Evolutionary conservation across 2,797 vertebrate genomes (phyloP).

Genomic region (Clarias pachynema): DNA sequence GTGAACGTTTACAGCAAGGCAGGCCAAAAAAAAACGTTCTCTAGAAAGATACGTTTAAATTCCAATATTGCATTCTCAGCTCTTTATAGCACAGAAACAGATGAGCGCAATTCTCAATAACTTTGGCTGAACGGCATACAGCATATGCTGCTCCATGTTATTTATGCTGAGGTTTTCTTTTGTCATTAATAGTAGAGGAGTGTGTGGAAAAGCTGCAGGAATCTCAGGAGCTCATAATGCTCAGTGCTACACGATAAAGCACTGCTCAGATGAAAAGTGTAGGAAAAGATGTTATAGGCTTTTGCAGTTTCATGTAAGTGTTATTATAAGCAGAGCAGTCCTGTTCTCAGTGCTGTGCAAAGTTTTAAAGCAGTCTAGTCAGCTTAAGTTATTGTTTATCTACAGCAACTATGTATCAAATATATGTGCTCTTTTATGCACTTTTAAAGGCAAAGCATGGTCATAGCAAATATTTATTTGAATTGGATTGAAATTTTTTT

Average conservation of each 20-base stretch:
- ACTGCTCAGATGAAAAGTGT: conserved; percentile 1
- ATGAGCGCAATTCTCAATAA: conserved; percentile 49
- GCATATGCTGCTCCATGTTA: conserved; percentile 44
- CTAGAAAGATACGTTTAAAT: conserved; percentile 34
- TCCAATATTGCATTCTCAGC: conserved; percentile 46
- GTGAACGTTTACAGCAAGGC: conserved; percentile 48
- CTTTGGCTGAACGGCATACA: conserved; percentile 36
- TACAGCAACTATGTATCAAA: background rate
- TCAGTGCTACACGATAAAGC: conserved; percentile 25
- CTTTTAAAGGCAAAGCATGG: background rate
- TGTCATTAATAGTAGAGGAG: conserved; percentile 49
- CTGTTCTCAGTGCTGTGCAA: background rate
- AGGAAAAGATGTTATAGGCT: conserved; percentile 25
- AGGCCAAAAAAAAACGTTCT: conserved; percentile 33
- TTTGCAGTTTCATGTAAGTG: conserved; percentile 19
- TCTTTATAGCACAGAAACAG: conserved; percentile 42
- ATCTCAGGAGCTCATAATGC: conserved; percentile 40
- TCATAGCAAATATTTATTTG: background rate
- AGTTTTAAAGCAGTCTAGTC: background rate
- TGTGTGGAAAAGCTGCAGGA: conserved; percentile 44
- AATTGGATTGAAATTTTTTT: background rate
- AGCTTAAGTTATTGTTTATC: background rate
- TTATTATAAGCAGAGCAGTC: conserved; percentile 18
- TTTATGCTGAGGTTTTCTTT: conserved; percentile 51
- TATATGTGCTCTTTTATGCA: background rate